A percentile compares a stretch with the other conserved stretches of the same genome.
Evolutionary conservation across 2,797 vertebrate species (phyloP).

Genomic region (Anguilla obscura): DNA sequence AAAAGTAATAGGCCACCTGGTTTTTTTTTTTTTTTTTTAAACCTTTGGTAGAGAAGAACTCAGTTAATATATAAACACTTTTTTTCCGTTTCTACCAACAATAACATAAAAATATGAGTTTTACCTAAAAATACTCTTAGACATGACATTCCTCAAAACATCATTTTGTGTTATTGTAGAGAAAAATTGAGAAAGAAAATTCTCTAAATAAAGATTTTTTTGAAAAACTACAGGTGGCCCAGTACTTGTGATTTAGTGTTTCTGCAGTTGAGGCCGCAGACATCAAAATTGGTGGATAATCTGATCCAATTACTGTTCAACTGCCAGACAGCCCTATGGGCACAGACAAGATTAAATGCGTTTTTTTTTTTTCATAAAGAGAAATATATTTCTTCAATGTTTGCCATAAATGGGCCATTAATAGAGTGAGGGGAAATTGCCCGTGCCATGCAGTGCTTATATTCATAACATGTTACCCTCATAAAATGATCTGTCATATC

Average conservation of each 20-base stretch:
- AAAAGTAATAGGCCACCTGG: no score
- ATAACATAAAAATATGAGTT: no score
- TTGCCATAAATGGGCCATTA: neutral
- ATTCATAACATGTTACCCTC: neutral
- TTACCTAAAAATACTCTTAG: no score
- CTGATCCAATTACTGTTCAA: conserved; percentile 14
- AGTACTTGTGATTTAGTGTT: neutral
- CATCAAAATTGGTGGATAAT: conserved; percentile 23
- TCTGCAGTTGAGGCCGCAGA: neutral
- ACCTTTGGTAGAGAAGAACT: no score
- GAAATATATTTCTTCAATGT: conserved; percentile 24
- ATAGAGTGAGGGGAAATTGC: neutral
- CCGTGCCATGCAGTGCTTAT: neutral
- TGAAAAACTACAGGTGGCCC: no score
- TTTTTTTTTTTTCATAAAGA: neutral
- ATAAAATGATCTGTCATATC: neutral
- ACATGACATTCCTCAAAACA: no score
- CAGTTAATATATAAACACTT: no score
- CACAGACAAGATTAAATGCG: conserved; percentile 19
- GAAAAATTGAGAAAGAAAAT: no score
- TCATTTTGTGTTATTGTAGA: no score
- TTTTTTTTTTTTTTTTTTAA: no score
- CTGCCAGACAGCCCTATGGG: neutral
- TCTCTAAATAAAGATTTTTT: no score
- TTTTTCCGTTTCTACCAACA: no score